These are phyloP conservation scores for Leptopilina syphax DNA, from an alignment of 2,888 invertebrate species.

Conservation along the genomic window DNA sequence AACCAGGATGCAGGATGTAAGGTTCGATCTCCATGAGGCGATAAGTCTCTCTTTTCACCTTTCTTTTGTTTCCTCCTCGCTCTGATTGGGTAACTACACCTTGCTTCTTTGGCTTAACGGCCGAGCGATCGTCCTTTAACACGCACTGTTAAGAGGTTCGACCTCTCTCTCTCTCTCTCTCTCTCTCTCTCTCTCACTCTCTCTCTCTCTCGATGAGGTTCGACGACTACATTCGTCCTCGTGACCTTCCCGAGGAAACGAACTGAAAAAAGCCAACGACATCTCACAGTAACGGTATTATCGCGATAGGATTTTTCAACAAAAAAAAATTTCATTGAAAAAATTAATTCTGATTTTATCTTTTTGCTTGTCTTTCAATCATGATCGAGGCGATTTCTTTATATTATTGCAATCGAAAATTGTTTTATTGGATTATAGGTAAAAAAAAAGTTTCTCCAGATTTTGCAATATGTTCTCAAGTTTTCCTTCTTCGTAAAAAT, in stretches of 20 bases:
- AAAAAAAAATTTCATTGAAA: no score
- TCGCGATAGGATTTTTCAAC: no score
- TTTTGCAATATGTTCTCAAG: no score
- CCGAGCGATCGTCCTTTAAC: conserved; percentile 59
- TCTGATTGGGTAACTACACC: conserved; percentile 73
- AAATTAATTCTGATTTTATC: no score
- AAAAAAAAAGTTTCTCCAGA: no score
- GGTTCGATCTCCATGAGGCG: conserved; percentile 53
- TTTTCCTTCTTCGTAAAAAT: no score
- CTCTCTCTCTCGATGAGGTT: conserved; percentile 44
- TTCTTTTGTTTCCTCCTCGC: conserved; percentile 76
- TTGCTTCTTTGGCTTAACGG: conserved; percentile 58
- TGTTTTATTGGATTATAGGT: no score
- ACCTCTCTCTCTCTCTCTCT: conserved; percentile 49
- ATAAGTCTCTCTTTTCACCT: conserved; percentile 72
- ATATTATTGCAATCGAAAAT: no score
- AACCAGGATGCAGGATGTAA: conserved; percentile 58
- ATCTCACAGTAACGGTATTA: conserved; percentile 19
- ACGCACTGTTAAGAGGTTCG: conserved; percentile 54
- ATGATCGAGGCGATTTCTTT: no score
- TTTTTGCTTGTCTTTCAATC: no score
- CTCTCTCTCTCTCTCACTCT: background rate
- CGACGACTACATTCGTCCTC: conserved; percentile 50
- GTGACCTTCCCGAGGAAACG: conserved; percentile 55
- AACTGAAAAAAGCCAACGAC: conserved; percentile 37